phyloP scores from a whole-genome alignment of 2,888 invertebrate genomes.

The Biston betularia region DNA sequence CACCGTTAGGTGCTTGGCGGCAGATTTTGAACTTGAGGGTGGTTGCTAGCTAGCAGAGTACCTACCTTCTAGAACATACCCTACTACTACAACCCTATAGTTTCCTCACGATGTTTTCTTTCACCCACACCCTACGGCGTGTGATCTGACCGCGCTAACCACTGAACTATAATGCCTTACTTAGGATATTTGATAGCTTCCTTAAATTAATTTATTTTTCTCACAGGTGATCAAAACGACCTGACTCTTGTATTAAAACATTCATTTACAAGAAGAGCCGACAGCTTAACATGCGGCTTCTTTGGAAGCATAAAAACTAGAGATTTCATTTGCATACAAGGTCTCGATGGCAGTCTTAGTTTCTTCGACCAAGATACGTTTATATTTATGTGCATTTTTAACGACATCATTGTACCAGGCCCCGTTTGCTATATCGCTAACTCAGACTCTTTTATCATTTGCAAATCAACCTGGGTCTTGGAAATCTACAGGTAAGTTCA shows the following conservation, averaged over 20 bases:
- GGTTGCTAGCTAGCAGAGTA: no score
- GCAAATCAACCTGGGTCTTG: slow-evolving; percentile 92
- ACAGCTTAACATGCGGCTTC: slow-evolving; percentile 92
- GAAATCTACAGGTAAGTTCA: slow-evolving; percentile 94
- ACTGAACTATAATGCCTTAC: no score
- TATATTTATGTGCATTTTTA: slow-evolving; percentile 92
- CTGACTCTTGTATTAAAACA: slow-evolving; percentile 93
- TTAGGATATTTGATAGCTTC: no score
- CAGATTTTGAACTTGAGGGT: no score
- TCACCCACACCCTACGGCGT: no score
- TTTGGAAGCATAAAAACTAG: slow-evolving; percentile 94
- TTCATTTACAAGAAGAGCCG: slow-evolving; percentile 91
- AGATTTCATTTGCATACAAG: slow-evolving; percentile 96
- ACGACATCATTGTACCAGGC: slow-evolving; percentile 93
- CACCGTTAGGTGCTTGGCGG: no score
- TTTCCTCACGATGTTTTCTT: no score
- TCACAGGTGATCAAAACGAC: slow-evolving; percentile 89
- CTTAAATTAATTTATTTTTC: neutral
- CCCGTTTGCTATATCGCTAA: slow-evolving; percentile 93
- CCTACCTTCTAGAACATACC: no score
- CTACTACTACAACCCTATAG: no score
- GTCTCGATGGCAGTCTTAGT: slow-evolving; percentile 94
- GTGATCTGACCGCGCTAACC: no score
- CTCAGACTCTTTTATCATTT: slow-evolving; percentile 94
- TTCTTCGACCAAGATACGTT: slow-evolving; percentile 98